Percentiles rank a stretch among this genome's conserved stretches.
Conservation (phyloP, 1,140 invertebrate species). For the Notospermus geniculatus region DNA sequence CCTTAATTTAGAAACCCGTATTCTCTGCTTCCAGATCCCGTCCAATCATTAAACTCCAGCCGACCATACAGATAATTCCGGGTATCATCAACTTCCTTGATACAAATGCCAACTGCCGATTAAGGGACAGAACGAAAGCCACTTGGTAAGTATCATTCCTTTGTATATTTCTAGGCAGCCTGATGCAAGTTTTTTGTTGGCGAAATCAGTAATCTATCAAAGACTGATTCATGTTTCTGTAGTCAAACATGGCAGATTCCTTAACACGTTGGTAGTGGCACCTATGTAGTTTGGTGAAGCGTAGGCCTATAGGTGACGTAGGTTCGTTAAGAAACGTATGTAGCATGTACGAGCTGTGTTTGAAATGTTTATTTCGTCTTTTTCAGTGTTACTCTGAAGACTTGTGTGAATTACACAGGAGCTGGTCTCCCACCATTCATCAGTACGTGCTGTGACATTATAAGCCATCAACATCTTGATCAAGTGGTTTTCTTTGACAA, state of each 20-base stretch:
- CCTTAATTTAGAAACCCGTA: background rate
- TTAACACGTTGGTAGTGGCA: too few species aligned
- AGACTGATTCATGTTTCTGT: too few species aligned
- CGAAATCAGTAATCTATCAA: too few species aligned
- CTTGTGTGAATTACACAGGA: slow-evolving; percentile 81
- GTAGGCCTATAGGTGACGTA: too few species aligned
- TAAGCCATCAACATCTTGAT: too few species aligned
- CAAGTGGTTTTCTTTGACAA: too few species aligned
- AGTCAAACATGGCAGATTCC: too few species aligned
- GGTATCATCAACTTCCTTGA: background rate
- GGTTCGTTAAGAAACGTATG: too few species aligned
- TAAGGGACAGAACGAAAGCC: slow-evolving; percentile 67
- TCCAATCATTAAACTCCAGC: background rate
- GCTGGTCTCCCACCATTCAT: slow-evolving; percentile 62
- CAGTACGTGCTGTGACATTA: slow-evolving; percentile 64
- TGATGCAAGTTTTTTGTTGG: too few species aligned
- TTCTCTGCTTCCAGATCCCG: slow-evolving; percentile 3
- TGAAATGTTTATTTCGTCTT: slow-evolving; percentile 11
- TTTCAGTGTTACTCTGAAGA: slow-evolving; percentile 66
- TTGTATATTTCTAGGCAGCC: too few species aligned
- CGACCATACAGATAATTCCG: background rate
- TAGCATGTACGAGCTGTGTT: too few species aligned
- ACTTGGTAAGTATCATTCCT: slow-evolving; percentile 68
- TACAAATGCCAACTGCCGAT: slow-evolving; percentile 59
- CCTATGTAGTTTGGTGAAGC: too few species aligned